Evolutionary conservation across 2,113 vertebrate genomes (phyloP), one percentile per base, ranked within the genome.

Genomic region (Jaculus jaculus): DNA sequence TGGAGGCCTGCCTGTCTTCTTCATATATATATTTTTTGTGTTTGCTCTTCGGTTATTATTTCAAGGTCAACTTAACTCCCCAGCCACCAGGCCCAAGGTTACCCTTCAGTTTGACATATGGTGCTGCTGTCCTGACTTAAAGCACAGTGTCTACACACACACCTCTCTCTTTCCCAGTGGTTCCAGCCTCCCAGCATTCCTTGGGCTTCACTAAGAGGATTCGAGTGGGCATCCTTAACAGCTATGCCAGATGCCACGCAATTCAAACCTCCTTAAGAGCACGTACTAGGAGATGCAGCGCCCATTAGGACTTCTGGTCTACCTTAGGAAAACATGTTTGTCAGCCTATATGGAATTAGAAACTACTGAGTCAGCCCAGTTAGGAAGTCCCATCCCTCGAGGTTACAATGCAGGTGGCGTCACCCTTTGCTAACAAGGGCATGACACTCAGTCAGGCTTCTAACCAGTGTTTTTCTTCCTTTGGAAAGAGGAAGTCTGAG

Each of bases 51-150:
- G 83, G 81, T 73, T 78, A 32, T 89, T 63, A 84, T 90, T 95
- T 95, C 87, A 93, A 94, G 89, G 94, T 95, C 91, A 93, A 0
- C 54, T 26, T 61, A 74, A 79, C 39, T 79, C 34, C 26, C 42
- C 5, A 17, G 79, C 2, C 58, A 58, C 24, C 51, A 79, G 42
- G 66, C 20, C 77, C 61, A 68, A n/a, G 32, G 23, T 77, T 74
- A 81, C 37, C n/a, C 30, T 42, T 34, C 42, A 75, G 23, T 30
- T 23, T 84, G 89, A 28, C 9, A 0, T 32, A 23, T 4, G 73
- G 16, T 9, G 16, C 75, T 23, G 8, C 37, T 71, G 39, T 63
- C 78, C 89, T 37, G 80, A 92, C 30, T 54, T 34, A 16, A 87
- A 92, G 26, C 51, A 34, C 0, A 1, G 23, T 21, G 54, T 61